Conservation (phyloP, 2,113 vertebrate genomes). For the Hippoglossus stenolepis region DNA sequence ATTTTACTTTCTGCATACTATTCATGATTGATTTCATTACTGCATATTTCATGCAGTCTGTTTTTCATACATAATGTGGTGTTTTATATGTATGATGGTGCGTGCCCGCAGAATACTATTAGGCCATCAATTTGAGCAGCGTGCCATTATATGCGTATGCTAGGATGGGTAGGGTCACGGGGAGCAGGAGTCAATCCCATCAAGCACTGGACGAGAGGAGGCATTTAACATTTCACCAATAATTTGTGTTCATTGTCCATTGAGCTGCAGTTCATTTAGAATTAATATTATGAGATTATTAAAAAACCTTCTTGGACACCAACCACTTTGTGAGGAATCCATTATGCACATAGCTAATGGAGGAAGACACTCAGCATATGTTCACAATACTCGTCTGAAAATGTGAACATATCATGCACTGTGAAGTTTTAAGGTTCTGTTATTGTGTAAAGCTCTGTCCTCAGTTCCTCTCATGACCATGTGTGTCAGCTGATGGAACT, state of each 20-base stretch:
- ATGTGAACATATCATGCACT: too few relatives aligned
- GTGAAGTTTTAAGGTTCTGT: too few relatives aligned
- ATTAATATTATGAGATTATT: background rate
- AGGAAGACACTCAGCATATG: too few relatives aligned
- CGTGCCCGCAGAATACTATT: slow-evolving; percentile 1
- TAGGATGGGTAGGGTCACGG: background rate
- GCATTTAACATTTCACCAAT: background rate
- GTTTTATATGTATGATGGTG: slow-evolving; percentile 28
- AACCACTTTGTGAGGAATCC: too few relatives aligned
- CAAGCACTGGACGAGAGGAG: background rate
- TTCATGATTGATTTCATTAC: slow-evolving; percentile 37
- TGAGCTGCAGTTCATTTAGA: background rate
- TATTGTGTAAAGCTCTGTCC: too few relatives aligned
- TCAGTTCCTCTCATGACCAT: too few relatives aligned
- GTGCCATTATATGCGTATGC: background rate
- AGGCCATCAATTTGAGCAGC: slow-evolving; percentile 11
- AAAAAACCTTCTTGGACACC: too few relatives aligned
- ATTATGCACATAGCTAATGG: too few relatives aligned
- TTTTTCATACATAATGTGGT: slow-evolving; percentile 13
- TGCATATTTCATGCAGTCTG: slow-evolving; percentile 28
- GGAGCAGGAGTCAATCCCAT: background rate
- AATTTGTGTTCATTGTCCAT: background rate
- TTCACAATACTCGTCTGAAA: too few relatives aligned
- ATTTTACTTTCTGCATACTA: slow-evolving; percentile 32
- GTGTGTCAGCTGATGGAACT: too few relatives aligned